Evolutionary conservation across 2,113 vertebrate species (phyloP).

Genomic region (Channa maculata): DNA sequence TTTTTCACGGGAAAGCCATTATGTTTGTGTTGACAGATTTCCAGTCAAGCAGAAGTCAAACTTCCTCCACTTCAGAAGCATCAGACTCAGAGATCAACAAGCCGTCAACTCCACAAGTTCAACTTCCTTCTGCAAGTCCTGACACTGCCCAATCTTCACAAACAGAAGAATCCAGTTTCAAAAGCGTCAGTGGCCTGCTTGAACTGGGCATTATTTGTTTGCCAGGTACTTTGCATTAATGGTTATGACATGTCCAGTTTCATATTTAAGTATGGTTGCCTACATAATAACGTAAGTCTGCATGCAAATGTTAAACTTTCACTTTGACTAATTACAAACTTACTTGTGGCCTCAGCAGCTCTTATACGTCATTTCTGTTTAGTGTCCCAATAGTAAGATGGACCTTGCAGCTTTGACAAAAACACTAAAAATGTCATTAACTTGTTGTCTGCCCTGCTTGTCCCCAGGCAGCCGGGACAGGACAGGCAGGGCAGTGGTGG

Average conservation of each 20-base stretch:
- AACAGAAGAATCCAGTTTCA: constrained; percentile 74
- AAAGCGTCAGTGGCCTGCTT: constrained; percentile 79
- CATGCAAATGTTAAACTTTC: not conserved
- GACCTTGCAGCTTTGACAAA: no score
- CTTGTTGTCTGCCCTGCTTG: constrained; percentile 3
- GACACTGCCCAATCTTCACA: constrained; percentile 56
- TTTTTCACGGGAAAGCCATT: not conserved
- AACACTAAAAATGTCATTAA: not conserved
- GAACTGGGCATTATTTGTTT: constrained; percentile 86
- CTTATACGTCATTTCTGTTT: not conserved
- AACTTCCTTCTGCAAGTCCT: constrained; percentile 34
- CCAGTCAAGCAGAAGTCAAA: constrained; percentile 48
- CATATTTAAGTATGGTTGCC: not conserved
- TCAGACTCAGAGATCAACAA: constrained; percentile 52
- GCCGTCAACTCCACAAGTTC: constrained; percentile 16
- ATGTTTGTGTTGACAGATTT: constrained; percentile 69
- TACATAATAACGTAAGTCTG: not conserved
- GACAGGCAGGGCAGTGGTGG: constrained; percentile 88
- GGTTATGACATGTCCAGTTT: not conserved
- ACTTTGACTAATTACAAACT: not conserved
- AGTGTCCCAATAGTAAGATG: no score
- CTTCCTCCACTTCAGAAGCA: constrained; percentile 46
- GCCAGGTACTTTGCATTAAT: constrained; percentile 85
- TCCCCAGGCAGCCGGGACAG: constrained; percentile 88
- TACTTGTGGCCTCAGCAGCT: not conserved